phyloP scores from a whole-genome alignment of 2,888 invertebrate genomes.

The Apodemia zela region DNA sequence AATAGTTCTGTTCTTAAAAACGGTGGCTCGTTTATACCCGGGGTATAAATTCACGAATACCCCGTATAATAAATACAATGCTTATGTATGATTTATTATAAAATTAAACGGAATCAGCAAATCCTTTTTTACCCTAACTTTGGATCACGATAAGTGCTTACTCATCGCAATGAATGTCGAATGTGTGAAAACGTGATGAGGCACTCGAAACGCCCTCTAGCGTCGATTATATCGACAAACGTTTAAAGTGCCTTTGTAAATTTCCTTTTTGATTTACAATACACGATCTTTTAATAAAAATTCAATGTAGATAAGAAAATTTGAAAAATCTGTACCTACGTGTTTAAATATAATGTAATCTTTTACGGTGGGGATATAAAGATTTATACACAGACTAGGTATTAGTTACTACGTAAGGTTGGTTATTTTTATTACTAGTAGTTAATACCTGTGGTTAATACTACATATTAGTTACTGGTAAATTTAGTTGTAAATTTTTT shows the following conservation, averaged over 20 bases:
- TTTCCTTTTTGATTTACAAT: constrained; percentile 32
- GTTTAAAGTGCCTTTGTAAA: constrained; percentile 34
- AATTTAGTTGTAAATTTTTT: no score
- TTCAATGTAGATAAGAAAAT: constrained; percentile 13
- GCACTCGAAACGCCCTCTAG: constrained; percentile 36
- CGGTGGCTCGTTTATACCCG: no score
- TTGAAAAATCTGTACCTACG: constrained; percentile 6
- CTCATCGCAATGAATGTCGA: constrained; percentile 64
- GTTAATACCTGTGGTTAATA: no score
- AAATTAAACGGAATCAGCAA: constrained; percentile 26
- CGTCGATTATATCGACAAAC: constrained; percentile 39
- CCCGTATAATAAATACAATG: neutral
- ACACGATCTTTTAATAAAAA: constrained; percentile 27
- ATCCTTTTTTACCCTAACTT: constrained; percentile 21
- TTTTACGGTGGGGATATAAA: neutral
- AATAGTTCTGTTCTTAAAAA: no score
- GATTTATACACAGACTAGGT: no score
- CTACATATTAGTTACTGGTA: no score
- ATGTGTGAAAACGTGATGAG: constrained; percentile 50
- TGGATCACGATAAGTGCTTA: constrained; percentile 48
- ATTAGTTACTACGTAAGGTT: no score
- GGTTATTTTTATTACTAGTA: no score
- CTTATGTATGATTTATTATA: constrained; percentile 20
- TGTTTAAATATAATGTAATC: neutral
- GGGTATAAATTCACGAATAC: neutral